A percentile compares a stretch with the other conserved stretches of the same genome.
Conservation (phyloP, 2,888 invertebrate genomes). For the Apamea crenata region DNA sequence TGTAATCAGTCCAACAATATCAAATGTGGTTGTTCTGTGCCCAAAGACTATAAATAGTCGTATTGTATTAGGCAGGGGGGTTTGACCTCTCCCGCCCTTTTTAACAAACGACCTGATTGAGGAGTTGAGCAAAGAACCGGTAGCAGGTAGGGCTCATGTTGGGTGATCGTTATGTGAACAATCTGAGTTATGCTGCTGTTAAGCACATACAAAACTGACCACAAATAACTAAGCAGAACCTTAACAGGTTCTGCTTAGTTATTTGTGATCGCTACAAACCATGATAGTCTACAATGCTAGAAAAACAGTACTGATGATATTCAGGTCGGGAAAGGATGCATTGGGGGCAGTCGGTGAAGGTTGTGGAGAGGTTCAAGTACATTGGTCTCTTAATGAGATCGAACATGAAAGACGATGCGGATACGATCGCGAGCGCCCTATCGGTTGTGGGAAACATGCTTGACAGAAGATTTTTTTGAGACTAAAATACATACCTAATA, state of each 20-base stretch:
- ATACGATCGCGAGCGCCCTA: not conserved
- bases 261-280: not conserved
- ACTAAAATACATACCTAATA: not conserved
- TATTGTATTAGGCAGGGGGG: not conserved
- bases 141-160: not conserved
- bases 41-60: not conserved
- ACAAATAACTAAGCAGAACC: too few species aligned
- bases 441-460: not conserved
- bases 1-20: not conserved
- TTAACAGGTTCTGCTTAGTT: not conserved
- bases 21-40: not conserved
- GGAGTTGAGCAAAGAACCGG: not conserved
- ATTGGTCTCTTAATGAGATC: not conserved
- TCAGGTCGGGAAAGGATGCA: not conserved
- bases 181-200: not conserved
- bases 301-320: not conserved
- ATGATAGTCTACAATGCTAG: not conserved
- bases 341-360: not conserved
- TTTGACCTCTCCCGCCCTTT: not conserved
- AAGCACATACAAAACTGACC: too few species aligned
- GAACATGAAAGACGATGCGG: not conserved
- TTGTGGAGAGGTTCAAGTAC: not conserved
- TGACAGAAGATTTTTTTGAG: not conserved
- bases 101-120: conserved; percentile 2
- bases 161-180: not conserved